Conservation (phyloP, 1,140 invertebrate species). For the Magallana angulata region DNA sequence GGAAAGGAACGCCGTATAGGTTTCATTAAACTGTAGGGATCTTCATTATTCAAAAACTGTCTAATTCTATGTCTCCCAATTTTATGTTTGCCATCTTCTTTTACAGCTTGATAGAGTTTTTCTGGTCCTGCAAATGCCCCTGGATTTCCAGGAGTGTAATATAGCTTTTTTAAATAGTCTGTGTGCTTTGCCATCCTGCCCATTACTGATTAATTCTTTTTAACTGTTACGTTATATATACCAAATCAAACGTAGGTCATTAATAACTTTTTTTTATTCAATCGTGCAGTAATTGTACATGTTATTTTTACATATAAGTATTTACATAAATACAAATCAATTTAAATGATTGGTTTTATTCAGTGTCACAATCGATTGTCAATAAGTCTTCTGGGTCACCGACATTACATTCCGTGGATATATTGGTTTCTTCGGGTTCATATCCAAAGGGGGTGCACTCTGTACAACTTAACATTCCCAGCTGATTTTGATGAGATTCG, state of each 20-base stretch:
- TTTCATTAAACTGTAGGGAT: constrained; percentile 38
- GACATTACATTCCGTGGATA: not conserved
- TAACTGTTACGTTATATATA: too few relatives aligned
- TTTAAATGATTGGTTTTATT: too few relatives aligned
- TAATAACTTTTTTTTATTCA: too few relatives aligned
- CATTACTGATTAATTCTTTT: not conserved
- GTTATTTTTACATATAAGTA: too few relatives aligned
- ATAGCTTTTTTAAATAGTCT: not conserved
- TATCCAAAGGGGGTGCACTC: constrained; percentile 41
- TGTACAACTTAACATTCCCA: constrained; percentile 30
- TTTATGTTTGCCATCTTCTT: constrained; percentile 35
- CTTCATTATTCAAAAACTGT: constrained; percentile 33
- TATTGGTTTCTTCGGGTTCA: not conserved
- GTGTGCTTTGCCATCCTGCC: not conserved
- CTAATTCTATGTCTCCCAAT: constrained; percentile 14
- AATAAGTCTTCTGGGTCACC: not conserved
- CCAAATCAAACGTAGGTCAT: too few relatives aligned
- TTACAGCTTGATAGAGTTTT: constrained; percentile 45
- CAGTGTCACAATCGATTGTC: not conserved
- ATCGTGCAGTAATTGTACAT: too few relatives aligned
- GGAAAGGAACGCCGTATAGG: not conserved
- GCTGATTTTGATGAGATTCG: constrained; percentile 32
- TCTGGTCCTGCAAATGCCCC: constrained; percentile 42
- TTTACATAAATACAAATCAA: too few relatives aligned
- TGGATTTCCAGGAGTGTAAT: constrained; percentile 15